Conservation (phyloP, 2,888 invertebrate genomes). For the Stegana nigrithorax region DNA sequence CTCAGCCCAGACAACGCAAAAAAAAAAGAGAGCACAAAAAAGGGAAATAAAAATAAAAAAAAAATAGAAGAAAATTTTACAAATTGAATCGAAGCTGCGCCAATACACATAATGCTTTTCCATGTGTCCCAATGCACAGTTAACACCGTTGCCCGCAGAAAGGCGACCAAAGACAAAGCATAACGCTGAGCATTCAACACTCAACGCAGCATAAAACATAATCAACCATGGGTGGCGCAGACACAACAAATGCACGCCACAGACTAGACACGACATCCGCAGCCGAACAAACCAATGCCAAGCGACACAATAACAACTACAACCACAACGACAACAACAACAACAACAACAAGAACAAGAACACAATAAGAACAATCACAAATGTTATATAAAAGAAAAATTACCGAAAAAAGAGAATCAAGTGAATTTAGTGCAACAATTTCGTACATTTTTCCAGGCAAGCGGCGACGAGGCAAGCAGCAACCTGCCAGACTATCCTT, state of each 20-base stretch:
- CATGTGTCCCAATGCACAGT: too few species aligned
- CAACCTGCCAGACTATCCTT: background rate
- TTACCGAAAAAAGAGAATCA: too few species aligned
- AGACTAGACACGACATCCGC: background rate
- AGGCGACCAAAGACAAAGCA: too few species aligned
- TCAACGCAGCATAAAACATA: constrained; percentile 3
- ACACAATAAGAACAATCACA: too few species aligned
- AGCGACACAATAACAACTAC: background rate
- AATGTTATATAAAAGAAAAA: background rate
- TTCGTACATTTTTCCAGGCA: background rate
- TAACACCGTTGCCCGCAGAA: too few species aligned
- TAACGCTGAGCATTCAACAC: too few species aligned
- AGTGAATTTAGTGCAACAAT: constrained; percentile 10
- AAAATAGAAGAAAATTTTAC: background rate
- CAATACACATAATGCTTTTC: background rate
- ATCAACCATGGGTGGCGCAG: background rate
- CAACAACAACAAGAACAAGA: too few species aligned
- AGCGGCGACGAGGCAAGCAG: background rate
- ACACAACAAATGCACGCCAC: background rate
- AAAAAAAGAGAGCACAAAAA: background rate
- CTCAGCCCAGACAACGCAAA: too few species aligned
- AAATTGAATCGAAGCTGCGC: background rate
- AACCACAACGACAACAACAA: background rate
- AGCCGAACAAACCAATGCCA: background rate
- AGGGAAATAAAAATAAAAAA: background rate